Evolutionary conservation across 2,797 vertebrate genomes (phyloP).

Genomic region (Parauchenoglanis punctatus): DNA sequence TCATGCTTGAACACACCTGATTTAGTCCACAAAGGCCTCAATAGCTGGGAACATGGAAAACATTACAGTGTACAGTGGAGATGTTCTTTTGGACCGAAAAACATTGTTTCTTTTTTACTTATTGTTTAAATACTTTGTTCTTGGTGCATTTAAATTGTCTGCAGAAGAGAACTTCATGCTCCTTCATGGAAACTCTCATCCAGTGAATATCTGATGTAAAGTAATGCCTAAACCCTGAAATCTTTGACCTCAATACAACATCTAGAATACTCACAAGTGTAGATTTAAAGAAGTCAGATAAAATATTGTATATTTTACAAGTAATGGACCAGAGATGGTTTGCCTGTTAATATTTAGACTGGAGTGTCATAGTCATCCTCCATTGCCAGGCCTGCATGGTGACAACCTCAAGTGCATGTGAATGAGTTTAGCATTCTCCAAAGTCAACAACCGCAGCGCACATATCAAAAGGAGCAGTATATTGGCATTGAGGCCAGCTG

Average conservation of each 20-base stretch:
- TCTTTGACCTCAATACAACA: not conserved
- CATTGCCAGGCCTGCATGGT: not conserved
- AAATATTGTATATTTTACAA: not conserved
- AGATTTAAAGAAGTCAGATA: not conserved
- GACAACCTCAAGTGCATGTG: conserved; percentile 48
- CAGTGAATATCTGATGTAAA: not conserved
- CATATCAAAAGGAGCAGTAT: conserved; percentile 72
- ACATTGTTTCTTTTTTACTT: not conserved
- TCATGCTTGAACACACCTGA: conserved; percentile 9
- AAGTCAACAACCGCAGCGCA: conserved; percentile 65
- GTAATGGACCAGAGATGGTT: not conserved
- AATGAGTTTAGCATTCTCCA: conserved; percentile 58
- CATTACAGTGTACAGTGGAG: not conserved
- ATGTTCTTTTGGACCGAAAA: not conserved
- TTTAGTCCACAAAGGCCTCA: conserved; percentile 5
- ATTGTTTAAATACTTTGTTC: not conserved
- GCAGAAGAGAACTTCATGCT: not conserved
- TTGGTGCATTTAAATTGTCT: not conserved
- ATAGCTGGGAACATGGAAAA: conserved; percentile 21
- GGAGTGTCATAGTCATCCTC: conserved; percentile 10
- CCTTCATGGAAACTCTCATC: not conserved
- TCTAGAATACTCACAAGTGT: not conserved
- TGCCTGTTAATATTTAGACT: not conserved
- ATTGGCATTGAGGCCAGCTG: conserved; percentile 66
- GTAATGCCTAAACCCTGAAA: not conserved